phyloP scores from a whole-genome alignment of 2,797 vertebrate genomes.

The Hoplostethus atlanticus region DNA sequence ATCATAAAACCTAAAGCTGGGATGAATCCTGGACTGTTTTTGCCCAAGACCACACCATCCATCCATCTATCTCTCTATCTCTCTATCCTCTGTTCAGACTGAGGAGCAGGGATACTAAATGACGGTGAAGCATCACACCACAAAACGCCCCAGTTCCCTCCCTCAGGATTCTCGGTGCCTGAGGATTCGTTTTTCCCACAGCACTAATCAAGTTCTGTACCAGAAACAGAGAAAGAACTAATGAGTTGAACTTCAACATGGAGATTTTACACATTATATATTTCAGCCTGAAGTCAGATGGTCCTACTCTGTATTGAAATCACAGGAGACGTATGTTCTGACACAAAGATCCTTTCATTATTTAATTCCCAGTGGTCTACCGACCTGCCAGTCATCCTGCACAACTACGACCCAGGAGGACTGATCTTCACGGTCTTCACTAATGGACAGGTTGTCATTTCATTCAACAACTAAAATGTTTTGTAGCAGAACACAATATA shows the following conservation, averaged over 20 bases:
- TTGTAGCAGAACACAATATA: no score
- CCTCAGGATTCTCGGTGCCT: slow-evolving; percentile 22
- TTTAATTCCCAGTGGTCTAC: slow-evolving; percentile 27
- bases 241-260: slow-evolving; percentile 18
- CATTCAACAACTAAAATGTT: no score
- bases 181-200: slow-evolving; percentile 12
- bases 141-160: slow-evolving; percentile 42
- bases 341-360: slow-evolving; percentile 33
- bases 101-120: neutral
- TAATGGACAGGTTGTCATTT: no score
- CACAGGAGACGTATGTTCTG: slow-evolving; percentile 19
- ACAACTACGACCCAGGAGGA: no score
- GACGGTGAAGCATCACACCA: neutral
- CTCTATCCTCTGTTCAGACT: neutral
- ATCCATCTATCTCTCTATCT: no score
- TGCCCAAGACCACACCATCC: no score
- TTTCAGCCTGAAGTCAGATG: slow-evolving; percentile 20
- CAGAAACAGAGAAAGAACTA: slow-evolving; percentile 14
- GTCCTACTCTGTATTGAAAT: slow-evolving; percentile 20
- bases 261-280: slow-evolving; percentile 1
- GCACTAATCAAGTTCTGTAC: slow-evolving; percentile 12
- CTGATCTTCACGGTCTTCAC: no score
- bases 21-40: slow-evolving; percentile 18
- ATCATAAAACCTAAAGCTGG: slow-evolving; percentile 64
- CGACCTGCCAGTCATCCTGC: neutral